phyloP scores from a whole-genome alignment of 2,797 vertebrate genomes.

The Bradypus variegatus region DNA sequence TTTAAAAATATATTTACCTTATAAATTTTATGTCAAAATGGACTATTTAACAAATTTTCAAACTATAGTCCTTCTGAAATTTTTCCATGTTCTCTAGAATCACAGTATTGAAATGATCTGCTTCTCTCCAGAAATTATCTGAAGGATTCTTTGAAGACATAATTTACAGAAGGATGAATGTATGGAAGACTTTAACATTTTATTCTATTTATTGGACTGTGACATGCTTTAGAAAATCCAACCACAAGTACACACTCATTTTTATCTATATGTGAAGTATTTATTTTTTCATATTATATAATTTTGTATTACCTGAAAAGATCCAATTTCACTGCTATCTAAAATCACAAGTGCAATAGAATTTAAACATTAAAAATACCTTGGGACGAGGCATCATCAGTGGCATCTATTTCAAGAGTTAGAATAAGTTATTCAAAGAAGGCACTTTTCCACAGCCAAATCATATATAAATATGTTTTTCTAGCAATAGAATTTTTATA shows the following conservation, averaged over 20 bases:
- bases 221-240: background rate
- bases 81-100: background rate
- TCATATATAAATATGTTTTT: background rate
- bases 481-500: background rate
- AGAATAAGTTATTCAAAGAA: background rate
- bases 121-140: background rate
- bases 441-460: background rate
- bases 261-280: background rate
- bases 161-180: constrained; percentile 2
- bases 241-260: background rate
- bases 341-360: background rate
- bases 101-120: background rate
- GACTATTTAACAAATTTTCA: background rate
- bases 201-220: background rate
- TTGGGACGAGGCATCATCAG: background rate
- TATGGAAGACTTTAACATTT: background rate
- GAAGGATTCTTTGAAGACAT: background rate
- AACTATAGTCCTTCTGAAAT: background rate
- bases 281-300: background rate
- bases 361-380: background rate
- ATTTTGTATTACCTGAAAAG: background rate
- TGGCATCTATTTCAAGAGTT: background rate
- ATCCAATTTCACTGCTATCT: background rate
- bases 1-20: background rate
- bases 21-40: background rate